These are phyloP conservation scores for Panopea generosa DNA, from an alignment of 2,888 invertebrate genomes.

Conservation along the genomic window DNA sequence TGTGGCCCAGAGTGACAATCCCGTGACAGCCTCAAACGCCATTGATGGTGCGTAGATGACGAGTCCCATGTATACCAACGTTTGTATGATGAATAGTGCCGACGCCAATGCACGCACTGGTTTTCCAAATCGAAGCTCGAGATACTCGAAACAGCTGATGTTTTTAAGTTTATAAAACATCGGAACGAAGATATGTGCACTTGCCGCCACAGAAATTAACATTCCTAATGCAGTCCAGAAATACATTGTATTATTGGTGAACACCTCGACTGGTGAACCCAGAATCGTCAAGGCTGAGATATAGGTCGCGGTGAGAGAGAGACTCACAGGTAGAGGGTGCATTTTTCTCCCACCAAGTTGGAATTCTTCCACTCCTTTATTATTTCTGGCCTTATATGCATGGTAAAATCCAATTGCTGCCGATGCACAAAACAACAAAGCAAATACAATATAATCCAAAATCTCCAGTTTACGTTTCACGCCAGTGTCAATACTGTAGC, in stretches of 20 bases:
- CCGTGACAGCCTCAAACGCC: slow-evolving; percentile 89
- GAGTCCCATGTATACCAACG: slow-evolving; percentile 50
- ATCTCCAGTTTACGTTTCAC: slow-evolving; percentile 47
- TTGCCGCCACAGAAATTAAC: slow-evolving; percentile 69
- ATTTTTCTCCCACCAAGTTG: slow-evolving; percentile 81
- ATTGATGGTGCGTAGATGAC: slow-evolving; percentile 55
- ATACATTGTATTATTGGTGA: slow-evolving; percentile 62
- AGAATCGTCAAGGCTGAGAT: slow-evolving; percentile 66
- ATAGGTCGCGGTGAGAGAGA: slow-evolving; percentile 80
- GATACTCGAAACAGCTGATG: slow-evolving; percentile 59
- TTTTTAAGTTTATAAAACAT: slow-evolving; percentile 58
- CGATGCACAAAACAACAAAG: slow-evolving; percentile 52
- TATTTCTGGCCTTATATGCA: slow-evolving; percentile 86
- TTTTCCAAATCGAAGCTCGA: slow-evolving; percentile 47
- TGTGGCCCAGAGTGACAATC: slow-evolving; percentile 91
- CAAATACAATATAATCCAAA: slow-evolving; percentile 61
- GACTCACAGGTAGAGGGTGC: slow-evolving; percentile 81
- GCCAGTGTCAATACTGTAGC: slow-evolving; percentile 47
- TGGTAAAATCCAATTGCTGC: slow-evolving; percentile 78
- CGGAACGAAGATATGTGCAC: slow-evolving; percentile 55
- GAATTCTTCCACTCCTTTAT: slow-evolving; percentile 86
- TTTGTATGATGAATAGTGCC: slow-evolving; percentile 43
- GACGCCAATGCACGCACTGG: slow-evolving; percentile 31
- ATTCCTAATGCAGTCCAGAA: slow-evolving; percentile 61
- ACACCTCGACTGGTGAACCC: slow-evolving; percentile 65